Evolutionary conservation across 2,888 invertebrate genomes (phyloP), one percentile per base, ranked within the genome.

Genomic region (Pseudanteris insignis): DNA sequence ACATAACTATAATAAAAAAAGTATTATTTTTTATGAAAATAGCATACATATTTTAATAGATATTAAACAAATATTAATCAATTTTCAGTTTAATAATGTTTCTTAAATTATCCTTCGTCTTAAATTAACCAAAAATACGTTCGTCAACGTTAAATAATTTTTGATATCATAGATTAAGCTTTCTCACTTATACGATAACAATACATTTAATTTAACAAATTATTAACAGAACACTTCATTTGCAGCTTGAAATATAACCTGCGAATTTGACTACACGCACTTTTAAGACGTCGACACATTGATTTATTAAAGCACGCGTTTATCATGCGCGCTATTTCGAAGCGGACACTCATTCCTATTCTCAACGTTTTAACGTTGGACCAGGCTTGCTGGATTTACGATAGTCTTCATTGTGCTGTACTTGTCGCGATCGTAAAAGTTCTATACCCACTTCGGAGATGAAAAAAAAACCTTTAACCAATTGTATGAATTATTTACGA

Each of bases 271-370:
- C 51, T 51, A 55, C 33, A 47, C 30, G 47, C 38, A 36, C 51
- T 55, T 41, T 44, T 51, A 47, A 51, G 55, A 51, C 61, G 61
- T 44, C 40, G 61, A 51, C 55, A 61, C 55, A 55, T 55, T 61
- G 61, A 61, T 55, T 61, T 61, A 61, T 61, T 61, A 61, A 55
- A 55, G 55, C 50, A 55, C 50, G 46, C 55, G 55, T 61, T 61
- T 51, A 55, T 61, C 61, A 61, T 51, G 32, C 48, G 13, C 37
- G 34, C 40, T 55, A 50, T 61, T 60, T 57, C 41, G 41, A 34
- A 60, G 55, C 51, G 48, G 60, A 63, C 63, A 55, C 57, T 60
- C 48, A 37, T 60, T 61, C 41, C 29, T 38, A 40, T 34, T 47
- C 59, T 60, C 55, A 43, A 53, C 59, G 30, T 55, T 62, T 65